Percentiles rank a stretch among this genome's conserved stretches.
phyloP scores from a whole-genome alignment of 2,113 vertebrate genomes.

The Microcebus tavaratra region DNA sequence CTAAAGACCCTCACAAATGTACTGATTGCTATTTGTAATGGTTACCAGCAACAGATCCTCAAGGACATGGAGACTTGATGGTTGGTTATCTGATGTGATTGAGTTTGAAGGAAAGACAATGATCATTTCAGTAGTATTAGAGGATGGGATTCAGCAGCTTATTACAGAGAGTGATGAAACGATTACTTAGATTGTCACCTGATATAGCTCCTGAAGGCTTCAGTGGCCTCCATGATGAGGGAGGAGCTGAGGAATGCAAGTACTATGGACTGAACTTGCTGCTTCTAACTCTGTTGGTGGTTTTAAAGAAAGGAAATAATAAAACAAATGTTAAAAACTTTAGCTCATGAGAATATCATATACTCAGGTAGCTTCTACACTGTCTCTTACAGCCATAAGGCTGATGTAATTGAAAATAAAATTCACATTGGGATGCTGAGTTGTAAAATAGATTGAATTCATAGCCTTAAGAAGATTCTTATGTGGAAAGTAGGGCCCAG shows the following conservation, averaged over 20 bases:
- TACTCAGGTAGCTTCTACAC: background rate
- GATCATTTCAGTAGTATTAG: background rate
- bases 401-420: background rate
- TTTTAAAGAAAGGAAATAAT: background rate
- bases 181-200: background rate
- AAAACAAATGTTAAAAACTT: background rate
- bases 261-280: background rate
- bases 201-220: background rate
- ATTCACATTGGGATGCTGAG: background rate
- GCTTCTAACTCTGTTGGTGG: background rate
- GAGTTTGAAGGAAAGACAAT: background rate
- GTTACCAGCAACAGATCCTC: background rate
- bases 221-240: background rate
- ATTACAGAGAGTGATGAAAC: background rate
- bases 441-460: background rate
- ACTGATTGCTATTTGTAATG: background rate
- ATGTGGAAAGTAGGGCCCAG: background rate
- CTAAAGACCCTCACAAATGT: background rate
- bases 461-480: background rate
- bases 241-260: background rate
- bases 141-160: background rate
- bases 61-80: background rate
- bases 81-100: background rate
- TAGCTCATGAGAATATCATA: background rate
- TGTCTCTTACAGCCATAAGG: background rate